A percentile compares a stretch with the other conserved stretches of the same genome.
phyloP scores from a whole-genome alignment of 2,888 invertebrate species.

The Anthrax anthrax region DNA sequence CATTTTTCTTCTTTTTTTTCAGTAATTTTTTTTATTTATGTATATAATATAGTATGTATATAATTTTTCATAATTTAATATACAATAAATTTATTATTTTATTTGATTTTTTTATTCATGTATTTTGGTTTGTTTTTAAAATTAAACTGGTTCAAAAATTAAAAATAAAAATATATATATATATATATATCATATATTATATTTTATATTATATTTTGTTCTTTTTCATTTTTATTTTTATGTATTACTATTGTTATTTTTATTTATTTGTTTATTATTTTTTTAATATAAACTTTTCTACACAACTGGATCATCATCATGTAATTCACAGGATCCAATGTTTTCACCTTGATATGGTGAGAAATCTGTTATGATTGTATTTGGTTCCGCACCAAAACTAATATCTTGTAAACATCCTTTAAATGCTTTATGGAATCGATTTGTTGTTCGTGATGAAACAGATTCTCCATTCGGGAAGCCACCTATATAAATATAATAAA shows the following conservation, averaged over 20 bases:
- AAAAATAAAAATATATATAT: neutral
- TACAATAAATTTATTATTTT: neutral
- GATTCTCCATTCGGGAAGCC: constrained; percentile 39
- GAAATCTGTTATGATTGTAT: constrained; percentile 38
- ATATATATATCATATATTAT: too few relatives aligned
- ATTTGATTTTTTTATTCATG: neutral
- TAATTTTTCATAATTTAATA: constrained; percentile 1
- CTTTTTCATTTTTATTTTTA: constrained; percentile 10
- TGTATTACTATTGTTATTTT: constrained; percentile 7
- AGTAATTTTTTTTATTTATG: constrained; percentile 1
- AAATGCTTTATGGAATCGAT: constrained; percentile 40
- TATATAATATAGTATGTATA: neutral
- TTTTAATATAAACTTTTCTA: constrained; percentile 17
- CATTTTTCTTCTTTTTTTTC: constrained; percentile 2
- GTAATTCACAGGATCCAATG: constrained; percentile 41
- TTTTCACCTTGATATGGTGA: constrained; percentile 43
- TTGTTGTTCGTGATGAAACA: constrained; percentile 34
- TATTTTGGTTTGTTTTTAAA: neutral
- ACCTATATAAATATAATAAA: constrained; percentile 31
- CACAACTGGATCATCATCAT: constrained; percentile 33
- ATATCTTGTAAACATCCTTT: constrained; percentile 46
- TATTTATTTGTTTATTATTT: constrained; percentile 14
- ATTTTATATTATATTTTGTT: constrained; percentile 10
- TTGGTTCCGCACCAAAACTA: constrained; percentile 34
- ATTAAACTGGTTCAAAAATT: neutral